Conservation (phyloP, 2,888 invertebrate genomes). For the Eucera pruinosa region DNA sequence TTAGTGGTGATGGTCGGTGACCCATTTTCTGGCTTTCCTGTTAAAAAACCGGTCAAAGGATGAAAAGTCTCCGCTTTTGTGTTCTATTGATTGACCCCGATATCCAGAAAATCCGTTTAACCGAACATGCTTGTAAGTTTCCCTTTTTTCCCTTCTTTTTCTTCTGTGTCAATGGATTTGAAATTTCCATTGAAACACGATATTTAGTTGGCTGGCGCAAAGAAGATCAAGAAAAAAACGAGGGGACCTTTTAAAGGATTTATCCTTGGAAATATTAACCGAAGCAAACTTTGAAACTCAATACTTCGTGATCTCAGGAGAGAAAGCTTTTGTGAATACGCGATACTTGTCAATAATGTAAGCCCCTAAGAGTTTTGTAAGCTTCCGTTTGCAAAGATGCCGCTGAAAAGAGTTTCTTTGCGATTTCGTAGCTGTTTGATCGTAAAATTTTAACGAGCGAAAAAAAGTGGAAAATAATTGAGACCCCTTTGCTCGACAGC, state of each 20-base stretch:
- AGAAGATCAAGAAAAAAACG: background rate
- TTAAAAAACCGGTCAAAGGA: constrained; percentile 37
- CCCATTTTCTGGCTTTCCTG: constrained; percentile 5
- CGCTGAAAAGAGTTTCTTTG: background rate
- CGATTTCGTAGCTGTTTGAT: background rate
- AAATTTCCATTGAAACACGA: constrained; percentile 5
- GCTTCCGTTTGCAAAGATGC: background rate
- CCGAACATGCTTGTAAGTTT: background rate
- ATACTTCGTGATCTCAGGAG: background rate
- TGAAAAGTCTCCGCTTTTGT: constrained; percentile 1
- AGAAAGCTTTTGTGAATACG: background rate
- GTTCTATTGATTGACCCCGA: constrained; percentile 50
- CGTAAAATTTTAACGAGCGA: background rate
- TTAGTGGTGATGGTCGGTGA: background rate
- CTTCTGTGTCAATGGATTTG: background rate
- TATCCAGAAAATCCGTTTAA: constrained; percentile 37
- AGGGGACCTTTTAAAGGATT: background rate
- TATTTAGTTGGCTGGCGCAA: too few species aligned
- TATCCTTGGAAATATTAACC: background rate
- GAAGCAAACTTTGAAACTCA: background rate
- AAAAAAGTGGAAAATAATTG: too few species aligned
- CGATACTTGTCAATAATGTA: constrained; percentile 1
- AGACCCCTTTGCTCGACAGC: too few species aligned
- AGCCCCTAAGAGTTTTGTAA: background rate
- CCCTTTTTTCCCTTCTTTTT: background rate